Evolutionary conservation across 2,113 vertebrate species (phyloP).

Genomic region (Pelvicachromis taeniatus): DNA sequence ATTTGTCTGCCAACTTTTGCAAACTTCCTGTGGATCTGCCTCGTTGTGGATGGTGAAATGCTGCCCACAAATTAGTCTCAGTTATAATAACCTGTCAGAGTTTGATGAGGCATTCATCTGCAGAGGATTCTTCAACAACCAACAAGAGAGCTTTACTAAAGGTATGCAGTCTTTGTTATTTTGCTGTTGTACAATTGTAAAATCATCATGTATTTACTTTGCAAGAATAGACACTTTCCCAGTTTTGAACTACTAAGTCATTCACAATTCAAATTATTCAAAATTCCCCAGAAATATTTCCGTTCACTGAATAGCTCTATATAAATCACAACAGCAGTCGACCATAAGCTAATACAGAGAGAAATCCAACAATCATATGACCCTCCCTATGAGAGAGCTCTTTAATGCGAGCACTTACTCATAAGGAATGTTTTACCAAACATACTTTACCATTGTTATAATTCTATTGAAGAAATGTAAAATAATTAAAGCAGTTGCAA

Average conservation of each 20-base stretch:
- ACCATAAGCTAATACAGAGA: too few species aligned
- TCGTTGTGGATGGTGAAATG: neutral
- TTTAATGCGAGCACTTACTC: too few species aligned
- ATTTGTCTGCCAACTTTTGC: neutral
- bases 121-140: neutral
- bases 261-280: neutral
- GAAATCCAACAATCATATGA: too few species aligned
- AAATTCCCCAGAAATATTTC: neutral
- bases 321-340: too few species aligned
- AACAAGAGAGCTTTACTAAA: neutral
- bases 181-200: neutral
- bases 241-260: neutral
- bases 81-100: neutral
- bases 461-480: too few species aligned
- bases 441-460: too few species aligned
- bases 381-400: too few species aligned
- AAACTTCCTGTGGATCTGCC: neutral
- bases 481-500: neutral
- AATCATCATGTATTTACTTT: neutral
- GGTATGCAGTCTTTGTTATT: neutral
- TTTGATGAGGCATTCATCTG: neutral
- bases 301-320: neutral
- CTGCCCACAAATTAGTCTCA: neutral
- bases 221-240: neutral
- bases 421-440: too few species aligned